Conservation (phyloP, 2,888 invertebrate species). For the Hyposoter didymator region DNA sequence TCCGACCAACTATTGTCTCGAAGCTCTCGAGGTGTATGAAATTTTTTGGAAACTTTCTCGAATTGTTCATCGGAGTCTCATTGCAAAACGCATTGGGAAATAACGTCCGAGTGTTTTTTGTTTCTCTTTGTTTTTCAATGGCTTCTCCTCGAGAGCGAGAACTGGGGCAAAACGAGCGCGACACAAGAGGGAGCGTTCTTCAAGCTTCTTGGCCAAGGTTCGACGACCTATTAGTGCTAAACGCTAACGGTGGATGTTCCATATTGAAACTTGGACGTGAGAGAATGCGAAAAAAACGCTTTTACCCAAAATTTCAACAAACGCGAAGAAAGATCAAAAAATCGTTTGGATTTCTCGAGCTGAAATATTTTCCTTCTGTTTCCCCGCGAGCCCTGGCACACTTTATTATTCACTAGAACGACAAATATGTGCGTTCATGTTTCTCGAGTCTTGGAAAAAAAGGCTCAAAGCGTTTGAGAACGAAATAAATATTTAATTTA, state of each 20-base stretch:
- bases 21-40: neutral
- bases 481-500: neutral
- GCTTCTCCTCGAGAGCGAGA: neutral
- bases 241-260: neutral
- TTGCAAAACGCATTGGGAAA: slow-evolving; percentile 3
- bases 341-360: slow-evolving; percentile 1
- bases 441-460: neutral
- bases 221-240: slow-evolving; percentile 34
- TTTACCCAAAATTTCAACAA: neutral
- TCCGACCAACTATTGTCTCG: neutral
- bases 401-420: neutral
- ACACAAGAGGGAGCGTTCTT: slow-evolving; percentile 5
- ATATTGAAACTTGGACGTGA: neutral
- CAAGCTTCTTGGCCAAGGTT: slow-evolving; percentile 29
- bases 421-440: neutral
- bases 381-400: slow-evolving; percentile 2
- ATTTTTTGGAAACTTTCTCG: neutral
- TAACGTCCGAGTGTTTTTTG: neutral
- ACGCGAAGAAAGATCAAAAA: neutral
- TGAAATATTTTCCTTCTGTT: neutral
- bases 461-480: neutral
- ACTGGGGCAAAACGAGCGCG: slow-evolving; percentile 7
- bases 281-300: slow-evolving; percentile 16
- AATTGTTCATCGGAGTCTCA: neutral
- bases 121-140: slow-evolving; percentile 11